Percentiles rank a stretch among this genome's conserved stretches.
phyloP scores from a whole-genome alignment of 2,888 invertebrate species.

The Himalopsyche japonica region DNA sequence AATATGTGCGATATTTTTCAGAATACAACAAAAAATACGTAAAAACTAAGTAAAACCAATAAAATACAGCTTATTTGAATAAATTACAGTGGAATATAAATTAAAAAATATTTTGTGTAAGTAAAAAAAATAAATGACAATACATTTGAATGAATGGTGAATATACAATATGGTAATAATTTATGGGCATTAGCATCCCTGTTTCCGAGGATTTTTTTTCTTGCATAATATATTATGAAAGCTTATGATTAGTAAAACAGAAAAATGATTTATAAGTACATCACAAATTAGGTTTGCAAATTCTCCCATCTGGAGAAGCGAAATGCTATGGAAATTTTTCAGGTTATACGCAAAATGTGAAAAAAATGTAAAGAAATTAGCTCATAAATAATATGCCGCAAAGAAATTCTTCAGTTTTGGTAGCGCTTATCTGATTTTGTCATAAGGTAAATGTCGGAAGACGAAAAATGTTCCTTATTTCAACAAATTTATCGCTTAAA shows the following conservation, averaged over 20 bases:
- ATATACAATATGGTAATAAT: neutral
- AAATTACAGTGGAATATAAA: no score
- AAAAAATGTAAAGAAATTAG: constrained; percentile 8
- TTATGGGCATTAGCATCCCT: neutral
- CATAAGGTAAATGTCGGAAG: neutral
- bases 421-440: neutral
- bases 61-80: no score
- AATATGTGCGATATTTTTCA: no score
- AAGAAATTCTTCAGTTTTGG: neutral
- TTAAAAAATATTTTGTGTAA: no score
- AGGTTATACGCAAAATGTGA: neutral
- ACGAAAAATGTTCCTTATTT: neutral
- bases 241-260: constrained; percentile 2
- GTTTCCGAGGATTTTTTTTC: neutral
- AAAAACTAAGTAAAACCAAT: no score
- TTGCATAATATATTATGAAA: neutral
- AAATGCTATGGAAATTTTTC: neutral
- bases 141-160: neutral
- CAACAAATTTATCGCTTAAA: neutral
- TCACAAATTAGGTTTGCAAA: constrained; percentile 16
- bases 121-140: neutral
- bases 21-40: no score
- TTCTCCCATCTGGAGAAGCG: constrained; percentile 1
- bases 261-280: constrained; percentile 23
- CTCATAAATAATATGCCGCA: constrained; percentile 2